Evolutionary conservation across 2,888 invertebrate species (phyloP).

Genomic region (Mimas tiliae): DNA sequence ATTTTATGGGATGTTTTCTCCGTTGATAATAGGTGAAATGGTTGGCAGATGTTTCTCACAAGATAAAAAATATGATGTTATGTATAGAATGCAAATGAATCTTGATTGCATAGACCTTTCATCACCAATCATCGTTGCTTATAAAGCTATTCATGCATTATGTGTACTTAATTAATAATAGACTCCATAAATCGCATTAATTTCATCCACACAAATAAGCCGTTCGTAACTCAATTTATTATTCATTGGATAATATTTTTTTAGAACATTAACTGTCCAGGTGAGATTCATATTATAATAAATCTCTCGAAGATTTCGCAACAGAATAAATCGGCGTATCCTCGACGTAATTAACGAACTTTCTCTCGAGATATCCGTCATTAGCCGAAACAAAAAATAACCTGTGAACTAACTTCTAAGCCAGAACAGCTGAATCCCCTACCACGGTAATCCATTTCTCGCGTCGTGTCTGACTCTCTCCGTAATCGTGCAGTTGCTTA

Average conservation of each 20-base stretch:
- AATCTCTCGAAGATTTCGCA: constrained; percentile 14
- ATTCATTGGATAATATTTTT: constrained; percentile 1
- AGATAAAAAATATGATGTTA: constrained; percentile 32
- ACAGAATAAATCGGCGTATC: constrained; percentile 7
- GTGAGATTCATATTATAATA: constrained; percentile 5
- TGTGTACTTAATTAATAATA: constrained; percentile 3
- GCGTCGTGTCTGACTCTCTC: constrained; percentile 60
- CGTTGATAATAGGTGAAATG: constrained; percentile 63
- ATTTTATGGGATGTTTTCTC: constrained; percentile 75
- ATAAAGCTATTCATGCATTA: neutral
- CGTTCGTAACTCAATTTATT: neutral
- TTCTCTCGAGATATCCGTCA: constrained; percentile 20
- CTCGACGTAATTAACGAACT: constrained; percentile 18
- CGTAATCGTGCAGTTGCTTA: constrained; percentile 60
- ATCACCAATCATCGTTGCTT: neutral
- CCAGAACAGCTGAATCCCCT: constrained; percentile 23
- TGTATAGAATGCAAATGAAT: constrained; percentile 19
- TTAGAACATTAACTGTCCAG: neutral
- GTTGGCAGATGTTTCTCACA: constrained; percentile 54
- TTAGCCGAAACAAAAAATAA: constrained; percentile 20
- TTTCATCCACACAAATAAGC: neutral
- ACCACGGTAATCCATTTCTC: constrained; percentile 39
- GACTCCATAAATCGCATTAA: neutral
- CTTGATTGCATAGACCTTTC: constrained; percentile 4
- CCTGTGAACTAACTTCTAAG: constrained; percentile 19